These are phyloP conservation scores for Hephaestus fuliginosus DNA, from an alignment of 2,797 vertebrate species.

Conservation along the genomic window DNA sequence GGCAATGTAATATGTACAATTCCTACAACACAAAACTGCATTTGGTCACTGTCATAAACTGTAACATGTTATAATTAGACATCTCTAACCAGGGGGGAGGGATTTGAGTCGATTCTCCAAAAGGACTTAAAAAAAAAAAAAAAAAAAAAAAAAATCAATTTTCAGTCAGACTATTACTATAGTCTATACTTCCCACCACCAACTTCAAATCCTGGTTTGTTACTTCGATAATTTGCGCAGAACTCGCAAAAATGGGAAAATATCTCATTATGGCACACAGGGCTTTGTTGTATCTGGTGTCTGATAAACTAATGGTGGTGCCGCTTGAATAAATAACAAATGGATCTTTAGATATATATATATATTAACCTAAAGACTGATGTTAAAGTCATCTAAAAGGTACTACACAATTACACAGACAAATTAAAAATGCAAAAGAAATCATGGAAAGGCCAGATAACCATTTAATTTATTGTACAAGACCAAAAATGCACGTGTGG, in stretches of 20 bases:
- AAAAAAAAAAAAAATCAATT: neutral
- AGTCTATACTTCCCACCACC: neutral
- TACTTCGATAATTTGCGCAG: neutral
- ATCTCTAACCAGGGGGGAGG: neutral
- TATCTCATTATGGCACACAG: conserved; percentile 1
- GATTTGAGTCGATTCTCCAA: neutral
- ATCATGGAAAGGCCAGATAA: conserved; percentile 47
- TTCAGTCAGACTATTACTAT: neutral
- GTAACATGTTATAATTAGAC: conserved; percentile 4
- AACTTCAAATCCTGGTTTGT: neutral
- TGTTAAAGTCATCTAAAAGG: conserved; percentile 6
- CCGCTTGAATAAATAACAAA: conserved; percentile 51
- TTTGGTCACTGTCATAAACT: conserved; percentile 45
- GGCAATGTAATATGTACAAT: conserved; percentile 72
- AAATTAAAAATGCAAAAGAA: conserved; percentile 34
- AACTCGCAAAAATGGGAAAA: neutral
- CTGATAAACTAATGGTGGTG: neutral
- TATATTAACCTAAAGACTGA: conserved; percentile 23
- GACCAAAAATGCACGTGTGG: conserved; percentile 26
- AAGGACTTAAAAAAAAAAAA: neutral
- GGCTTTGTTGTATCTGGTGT: neutral
- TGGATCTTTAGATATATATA: neutral
- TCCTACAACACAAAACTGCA: conserved; percentile 38
- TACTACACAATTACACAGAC: conserved; percentile 35
- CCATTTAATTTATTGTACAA: conserved; percentile 56